Evolutionary conservation across 2,888 invertebrate genomes (phyloP).

Genomic region (Sclerodermus sp.): DNA sequence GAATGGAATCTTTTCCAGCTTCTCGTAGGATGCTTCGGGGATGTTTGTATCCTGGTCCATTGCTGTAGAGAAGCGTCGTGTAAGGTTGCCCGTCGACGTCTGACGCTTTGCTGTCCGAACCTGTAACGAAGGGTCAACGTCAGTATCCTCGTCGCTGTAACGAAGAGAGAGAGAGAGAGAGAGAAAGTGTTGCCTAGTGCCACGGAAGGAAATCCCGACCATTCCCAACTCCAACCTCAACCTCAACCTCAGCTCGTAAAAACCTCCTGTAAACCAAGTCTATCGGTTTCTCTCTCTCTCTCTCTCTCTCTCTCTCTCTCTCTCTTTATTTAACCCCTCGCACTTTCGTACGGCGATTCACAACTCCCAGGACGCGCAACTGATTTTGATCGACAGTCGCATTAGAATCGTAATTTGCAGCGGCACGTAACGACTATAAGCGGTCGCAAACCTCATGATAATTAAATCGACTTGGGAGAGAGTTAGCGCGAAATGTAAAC

Average conservation of each 20-base stretch:
- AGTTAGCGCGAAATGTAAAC: no score
- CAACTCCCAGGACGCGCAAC: no score
- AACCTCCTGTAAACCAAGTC: neutral
- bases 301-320: neutral
- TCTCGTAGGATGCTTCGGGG: constrained; percentile 65
- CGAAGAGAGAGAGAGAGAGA: constrained; percentile 4
- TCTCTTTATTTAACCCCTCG: neutral
- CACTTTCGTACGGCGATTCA: no score
- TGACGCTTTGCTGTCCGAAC: constrained; percentile 73
- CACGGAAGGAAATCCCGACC: constrained; percentile 14
- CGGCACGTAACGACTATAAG: no score
- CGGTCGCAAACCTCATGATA: no score
- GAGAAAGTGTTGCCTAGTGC: constrained; percentile 13
- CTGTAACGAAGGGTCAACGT: constrained; percentile 53
- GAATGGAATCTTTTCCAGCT: constrained; percentile 46
- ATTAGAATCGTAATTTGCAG: no score
- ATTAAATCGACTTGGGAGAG: no score
- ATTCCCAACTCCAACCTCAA: neutral
- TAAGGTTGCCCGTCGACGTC: constrained; percentile 76
- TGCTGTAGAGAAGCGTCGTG: constrained; percentile 75
- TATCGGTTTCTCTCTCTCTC: neutral
- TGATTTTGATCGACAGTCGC: no score
- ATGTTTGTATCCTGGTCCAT: constrained; percentile 73
- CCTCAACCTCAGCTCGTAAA: neutral
- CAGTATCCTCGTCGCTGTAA: neutral